Base-by-base conservation (phyloP, 2,888 invertebrate species). In the Eilema griseolum region DNA sequence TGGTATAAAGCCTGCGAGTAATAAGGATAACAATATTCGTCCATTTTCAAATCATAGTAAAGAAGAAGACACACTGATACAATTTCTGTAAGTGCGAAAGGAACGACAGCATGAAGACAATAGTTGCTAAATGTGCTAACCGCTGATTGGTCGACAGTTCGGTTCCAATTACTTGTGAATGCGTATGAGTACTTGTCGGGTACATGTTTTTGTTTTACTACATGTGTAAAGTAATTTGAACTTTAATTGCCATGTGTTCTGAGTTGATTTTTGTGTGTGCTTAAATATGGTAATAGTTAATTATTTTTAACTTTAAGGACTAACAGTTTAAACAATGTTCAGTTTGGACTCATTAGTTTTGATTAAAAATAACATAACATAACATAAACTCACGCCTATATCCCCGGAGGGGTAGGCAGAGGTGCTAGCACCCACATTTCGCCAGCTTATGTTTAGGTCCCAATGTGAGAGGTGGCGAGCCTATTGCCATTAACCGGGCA, bases 81-180 rank as follows among this genome's bases (percentile, higher is more conserved):
- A 12, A n/a, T 14, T 37, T 14, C 2, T 7, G 64, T 12, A 76
- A 0, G 70, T 33, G 52, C 37, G 74, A 81, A 60, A 23, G 68
- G 69, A 75, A 81, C 64, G 37, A 28, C 62, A 28, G 10, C 10
- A 78, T 61, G 70, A 41, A 82, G 78, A 82, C 77, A 80, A 78
- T 79, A 75, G 78, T 71, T 37, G 37, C 69, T 66, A 63, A 78
- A 59, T 61, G 23, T 74, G 61, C 66, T 14, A 71, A n/a, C 16
- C n/a, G 60, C 57, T 73, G 70, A 85, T 85, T 85, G 84, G 84
- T 69, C 67, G 62, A 37, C 68, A 26, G 65, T 41, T 73, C 56
- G 71, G 75, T 79, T 76, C 84, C 84, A 83, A 83, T 85, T 83
- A 83, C 79, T 83, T 84, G 84, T 83, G 82, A 76, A 79, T 84